Evolutionary conservation across 2,888 invertebrate species (phyloP).

Genomic region (Sisyra nigra): DNA sequence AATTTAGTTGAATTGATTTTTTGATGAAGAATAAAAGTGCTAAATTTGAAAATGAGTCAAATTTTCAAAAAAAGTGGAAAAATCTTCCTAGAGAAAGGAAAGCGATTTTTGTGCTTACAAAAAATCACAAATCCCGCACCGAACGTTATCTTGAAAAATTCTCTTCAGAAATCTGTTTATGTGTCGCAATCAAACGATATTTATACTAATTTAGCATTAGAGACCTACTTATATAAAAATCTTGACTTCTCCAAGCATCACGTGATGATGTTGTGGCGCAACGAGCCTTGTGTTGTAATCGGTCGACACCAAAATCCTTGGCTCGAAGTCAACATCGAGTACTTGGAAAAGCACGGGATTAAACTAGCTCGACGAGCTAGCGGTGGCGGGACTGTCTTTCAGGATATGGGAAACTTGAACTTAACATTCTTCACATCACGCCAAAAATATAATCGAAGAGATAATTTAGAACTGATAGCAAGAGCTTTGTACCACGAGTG

Average conservation of each 20-base stretch:
- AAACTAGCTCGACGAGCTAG: constrained; percentile 77
- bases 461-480: constrained; percentile 77
- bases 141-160: too few relatives aligned
- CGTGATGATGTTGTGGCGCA: constrained; percentile 82
- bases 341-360: constrained; percentile 48
- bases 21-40: too few relatives aligned
- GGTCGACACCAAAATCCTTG: constrained; percentile 97
- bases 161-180: constrained; percentile 58
- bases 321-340: constrained; percentile 70
- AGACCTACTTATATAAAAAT: constrained; percentile 90
- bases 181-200: constrained; percentile 86
- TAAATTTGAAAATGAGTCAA: too few relatives aligned
- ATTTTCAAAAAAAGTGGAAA: too few relatives aligned
- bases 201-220: constrained; percentile 84
- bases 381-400: constrained; percentile 94
- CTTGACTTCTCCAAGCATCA: constrained; percentile 70
- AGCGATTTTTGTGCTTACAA: too few relatives aligned
- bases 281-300: constrained; percentile 86
- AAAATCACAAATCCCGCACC: too few relatives aligned
- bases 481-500: constrained; percentile 69
- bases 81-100: too few relatives aligned
- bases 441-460: constrained; percentile 66
- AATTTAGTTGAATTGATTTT: too few relatives aligned
- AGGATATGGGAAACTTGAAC: constrained; percentile 87
- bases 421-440: constrained; percentile 80